Base-by-base conservation (phyloP, 2,113 vertebrate genomes). In the Aspidoscelis tigris region DNA sequence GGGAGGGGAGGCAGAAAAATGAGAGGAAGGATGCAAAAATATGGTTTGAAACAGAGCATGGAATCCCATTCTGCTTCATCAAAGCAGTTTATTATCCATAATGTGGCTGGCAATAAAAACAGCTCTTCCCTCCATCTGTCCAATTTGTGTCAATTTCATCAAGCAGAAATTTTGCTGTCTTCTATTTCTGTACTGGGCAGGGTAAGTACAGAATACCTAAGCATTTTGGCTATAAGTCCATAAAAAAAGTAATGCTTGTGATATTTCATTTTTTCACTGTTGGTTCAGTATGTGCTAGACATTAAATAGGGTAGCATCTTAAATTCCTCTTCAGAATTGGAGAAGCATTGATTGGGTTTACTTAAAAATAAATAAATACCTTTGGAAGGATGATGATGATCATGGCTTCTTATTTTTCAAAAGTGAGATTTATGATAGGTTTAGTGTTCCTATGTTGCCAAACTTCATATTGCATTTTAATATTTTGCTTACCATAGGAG, bases 41-140 rank as follows among this genome's bases (percentile, higher is more conserved):
- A 86, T 84, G 73, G 53, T 81, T 86, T 87, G 58, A 68, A 18
- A 69, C 82, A 14, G 16, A 86, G 21, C 81, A 81, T 82, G 53
- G 39, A 74, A 70, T 86, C 80, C 50, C 18, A 22, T 71, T 26
- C n/a, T 83, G 61, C n/a, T 20, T 74, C 58, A 76, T 53, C 33
- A 24, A 2, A 61, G 64, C 64, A 73, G 50, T 43, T 84, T 74
- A 18, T 66, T 69, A 14, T 20, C 14, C n/a, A 53, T 44, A 76
- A 86, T 80, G 39, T 44, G 7, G n/a, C 21, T 71, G 16, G 18
- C 50, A 14, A 65, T n/a, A 44, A 66, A 24, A 55, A 76, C n/a
- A 26, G 73, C 73, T n/a, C 33, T 44, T 68, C 47, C 43, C 26
- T 26, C 24, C 43, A 43, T 61, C 39, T 21, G 21, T 26, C 26